Base-by-base conservation (phyloP, 2,888 invertebrate species). In the Trissoscelio sp. region DNA sequence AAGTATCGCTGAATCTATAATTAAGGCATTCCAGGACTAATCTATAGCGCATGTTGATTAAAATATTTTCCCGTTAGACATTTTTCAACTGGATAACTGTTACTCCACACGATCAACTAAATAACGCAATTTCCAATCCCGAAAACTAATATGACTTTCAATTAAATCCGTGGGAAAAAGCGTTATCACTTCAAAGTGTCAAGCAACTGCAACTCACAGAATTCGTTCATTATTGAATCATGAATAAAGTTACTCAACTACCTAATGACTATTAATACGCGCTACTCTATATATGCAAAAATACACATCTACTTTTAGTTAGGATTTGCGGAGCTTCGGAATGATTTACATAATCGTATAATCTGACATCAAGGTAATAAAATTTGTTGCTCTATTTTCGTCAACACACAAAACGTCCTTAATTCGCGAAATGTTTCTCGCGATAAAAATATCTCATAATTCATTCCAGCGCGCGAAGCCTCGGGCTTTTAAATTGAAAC, bases 311-410 rank as follows among this genome's bases (percentile, higher is more conserved):
- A 48, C 64, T 51, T 60, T 55, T 57, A 55, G 74, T 46, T 57
- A 18, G 55, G 53, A 34, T 55, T 74, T 44, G 34, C 28, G 55
- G 11, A 55, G 42, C 55, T 55, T 51, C 12, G 12, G n/a, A 57
- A 37, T 74, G 46, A 57, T 74, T 74, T 55, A 74, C 74, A 74
- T 74, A 72, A 74, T 64, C 57, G 64, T 37, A 64, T 74, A 74
- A 74, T 55, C 64, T 64, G 55, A 46, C 55, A 64, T 53, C 62
- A 22, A 51, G 42, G 53, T 62, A 73, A 62, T 62, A 62, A 46
- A 73, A 73, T 62, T 62, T 62, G 73, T 73, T 73, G 53, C 31
- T 53, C 20, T 73, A 72, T 72, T 60, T 72, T 14, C 48, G 28
- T 60, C 51, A 60, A 48, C 72, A 16, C 46, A 55, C 22, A 31